Conservation (phyloP, 1,140 invertebrate genomes). For the Oedothorax gibbosus region DNA sequence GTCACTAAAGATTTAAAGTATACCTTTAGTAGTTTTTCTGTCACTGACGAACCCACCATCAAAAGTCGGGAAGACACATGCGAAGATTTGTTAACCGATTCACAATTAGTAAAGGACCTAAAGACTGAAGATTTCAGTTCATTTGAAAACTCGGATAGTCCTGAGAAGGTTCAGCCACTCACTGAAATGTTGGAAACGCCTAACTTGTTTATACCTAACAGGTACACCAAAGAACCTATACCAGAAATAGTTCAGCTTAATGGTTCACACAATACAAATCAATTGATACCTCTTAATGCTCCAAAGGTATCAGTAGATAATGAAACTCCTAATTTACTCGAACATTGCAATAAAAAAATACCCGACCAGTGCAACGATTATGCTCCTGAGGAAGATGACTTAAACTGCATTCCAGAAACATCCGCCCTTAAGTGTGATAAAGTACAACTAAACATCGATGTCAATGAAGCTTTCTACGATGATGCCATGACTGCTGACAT, state of each 20-base stretch:
- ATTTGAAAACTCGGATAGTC: not conserved
- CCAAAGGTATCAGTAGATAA: not conserved
- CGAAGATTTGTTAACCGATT: too few relatives aligned
- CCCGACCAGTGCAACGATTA: not conserved
- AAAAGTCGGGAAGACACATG: too few relatives aligned
- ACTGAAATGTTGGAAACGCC: not conserved
- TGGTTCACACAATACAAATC: not conserved
- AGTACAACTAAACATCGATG: not conserved
- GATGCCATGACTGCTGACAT: conserved; percentile 22
- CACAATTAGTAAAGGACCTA: too few relatives aligned
- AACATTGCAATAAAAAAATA: not conserved
- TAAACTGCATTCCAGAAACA: not conserved
- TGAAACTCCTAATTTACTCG: conserved; percentile 15
- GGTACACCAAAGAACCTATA: not conserved
- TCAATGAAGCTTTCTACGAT: not conserved
- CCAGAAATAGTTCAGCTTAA: not conserved
- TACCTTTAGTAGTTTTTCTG: too few relatives aligned
- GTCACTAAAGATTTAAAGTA: too few relatives aligned
- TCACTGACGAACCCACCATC: too few relatives aligned
- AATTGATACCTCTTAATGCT: not conserved
- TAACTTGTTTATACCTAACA: not conserved
- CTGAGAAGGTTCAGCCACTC: not conserved
- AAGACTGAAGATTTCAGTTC: not conserved
- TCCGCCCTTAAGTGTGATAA: not conserved
- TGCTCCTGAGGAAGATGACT: not conserved